These are phyloP conservation scores for Ianthella basta DNA, from an alignment of 37 sponge, comb jelly and placozoan species.

Conservation along the genomic window DNA sequence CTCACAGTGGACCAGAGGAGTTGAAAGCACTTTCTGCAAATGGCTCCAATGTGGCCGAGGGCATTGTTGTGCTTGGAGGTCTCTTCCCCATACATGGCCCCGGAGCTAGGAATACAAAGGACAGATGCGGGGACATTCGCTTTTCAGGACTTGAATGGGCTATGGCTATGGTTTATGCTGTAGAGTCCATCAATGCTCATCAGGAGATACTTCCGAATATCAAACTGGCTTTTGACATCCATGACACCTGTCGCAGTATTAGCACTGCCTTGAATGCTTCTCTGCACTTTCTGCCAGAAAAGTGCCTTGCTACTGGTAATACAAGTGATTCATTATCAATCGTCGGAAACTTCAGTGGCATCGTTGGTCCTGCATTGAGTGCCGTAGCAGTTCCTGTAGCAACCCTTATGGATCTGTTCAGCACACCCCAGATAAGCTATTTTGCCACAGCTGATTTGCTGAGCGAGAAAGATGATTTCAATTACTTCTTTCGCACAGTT, in stretches of 20 bases:
- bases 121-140: not conserved
- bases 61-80: constrained; percentile 56
- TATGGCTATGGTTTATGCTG: constrained; percentile 75
- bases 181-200: constrained; percentile 49
- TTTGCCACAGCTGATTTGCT: constrained; percentile 64
- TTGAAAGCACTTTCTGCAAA: no score
- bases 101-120: not conserved
- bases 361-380: constrained; percentile 72
- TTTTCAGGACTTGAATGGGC: constrained; percentile 44
- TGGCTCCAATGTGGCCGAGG: not conserved
- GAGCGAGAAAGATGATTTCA: constrained; percentile 68
- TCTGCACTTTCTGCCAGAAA: constrained; percentile 19
- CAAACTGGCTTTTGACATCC: constrained; percentile 58
- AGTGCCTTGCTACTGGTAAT: no score
- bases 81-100: constrained; percentile 67
- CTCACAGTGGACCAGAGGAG: no score
- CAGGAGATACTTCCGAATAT: constrained; percentile 46
- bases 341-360: constrained; percentile 38
- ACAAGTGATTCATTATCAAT: no score
- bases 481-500: constrained; percentile 77
- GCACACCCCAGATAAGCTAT: constrained; percentile 76
- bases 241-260: constrained; percentile 64
- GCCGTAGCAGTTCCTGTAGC: constrained; percentile 68
- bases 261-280: constrained; percentile 55
- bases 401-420: constrained; percentile 62